A percentile compares a stretch with the other conserved stretches of the same genome.
Evolutionary conservation across 2,888 invertebrate genomes (phyloP).

Genomic region (Phortica okadai): DNA sequence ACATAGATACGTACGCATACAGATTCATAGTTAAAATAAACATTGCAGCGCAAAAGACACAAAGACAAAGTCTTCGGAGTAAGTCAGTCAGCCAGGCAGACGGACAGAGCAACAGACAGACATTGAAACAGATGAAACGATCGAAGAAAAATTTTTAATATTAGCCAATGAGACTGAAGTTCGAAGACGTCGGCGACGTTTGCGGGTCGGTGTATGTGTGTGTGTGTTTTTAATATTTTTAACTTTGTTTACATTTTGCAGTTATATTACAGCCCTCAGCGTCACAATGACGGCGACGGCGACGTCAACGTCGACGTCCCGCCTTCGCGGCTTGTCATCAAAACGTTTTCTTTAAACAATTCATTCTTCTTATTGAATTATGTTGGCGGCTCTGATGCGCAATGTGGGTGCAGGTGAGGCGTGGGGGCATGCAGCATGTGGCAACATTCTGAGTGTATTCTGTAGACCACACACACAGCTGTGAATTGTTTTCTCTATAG

Average conservation of each 20-base stretch:
- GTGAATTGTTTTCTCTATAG: constrained; percentile 1
- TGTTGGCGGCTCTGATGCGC: neutral
- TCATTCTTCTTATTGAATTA: constrained; percentile 7
- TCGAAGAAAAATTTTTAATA: constrained; percentile 15
- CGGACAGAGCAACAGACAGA: neutral
- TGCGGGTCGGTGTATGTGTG: neutral
- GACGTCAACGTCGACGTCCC: neutral
- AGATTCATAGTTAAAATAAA: neutral
- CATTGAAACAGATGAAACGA: constrained; percentile 3
- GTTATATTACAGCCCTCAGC: constrained; percentile 58
- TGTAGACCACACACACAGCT: constrained; percentile 29
- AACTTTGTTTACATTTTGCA: constrained; percentile 70
- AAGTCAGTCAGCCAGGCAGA: neutral
- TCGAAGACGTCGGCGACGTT: neutral
- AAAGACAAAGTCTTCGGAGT: constrained; percentile 17
- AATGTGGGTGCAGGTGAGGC: neutral
- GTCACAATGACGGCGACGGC: neutral
- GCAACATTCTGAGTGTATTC: neutral
- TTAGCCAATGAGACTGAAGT: neutral
- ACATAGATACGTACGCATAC: neutral
- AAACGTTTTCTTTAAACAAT: constrained; percentile 26
- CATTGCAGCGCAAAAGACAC: neutral
- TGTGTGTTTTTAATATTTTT: constrained; percentile 54
- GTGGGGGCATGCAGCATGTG: neutral
- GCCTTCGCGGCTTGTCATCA: neutral